Evolutionary conservation across 2,888 invertebrate species (phyloP).

Genomic region (Plebejus anna): DNA sequence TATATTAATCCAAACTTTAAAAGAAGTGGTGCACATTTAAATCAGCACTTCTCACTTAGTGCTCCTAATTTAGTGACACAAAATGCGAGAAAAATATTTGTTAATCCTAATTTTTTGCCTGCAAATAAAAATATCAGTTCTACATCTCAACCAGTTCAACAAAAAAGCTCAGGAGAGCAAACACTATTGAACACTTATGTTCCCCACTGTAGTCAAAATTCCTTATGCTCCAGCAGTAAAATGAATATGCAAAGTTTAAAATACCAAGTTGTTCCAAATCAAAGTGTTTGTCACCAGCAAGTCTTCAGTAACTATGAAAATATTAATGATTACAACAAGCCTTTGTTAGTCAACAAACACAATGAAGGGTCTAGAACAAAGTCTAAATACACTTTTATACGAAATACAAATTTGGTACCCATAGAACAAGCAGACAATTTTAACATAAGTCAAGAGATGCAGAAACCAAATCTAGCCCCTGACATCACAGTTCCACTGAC

Average conservation of each 20-base stretch:
- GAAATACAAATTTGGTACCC: conserved; percentile 15
- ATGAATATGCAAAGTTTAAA: background rate
- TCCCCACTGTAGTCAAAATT: background rate
- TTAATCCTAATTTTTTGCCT: conserved; percentile 71
- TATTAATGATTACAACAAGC: background rate
- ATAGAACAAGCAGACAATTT: background rate
- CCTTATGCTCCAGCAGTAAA: background rate
- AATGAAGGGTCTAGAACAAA: background rate
- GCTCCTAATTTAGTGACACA: background rate
- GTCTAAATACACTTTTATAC: conserved; percentile 9
- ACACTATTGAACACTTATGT: background rate
- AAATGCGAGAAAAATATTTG: conserved; percentile 58
- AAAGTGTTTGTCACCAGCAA: background rate
- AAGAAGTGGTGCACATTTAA: conserved; percentile 37
- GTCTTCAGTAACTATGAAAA: background rate
- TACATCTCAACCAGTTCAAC: background rate
- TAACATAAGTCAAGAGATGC: background rate
- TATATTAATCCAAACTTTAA: conserved; percentile 71
- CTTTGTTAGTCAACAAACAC: background rate
- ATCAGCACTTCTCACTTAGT: conserved; percentile 23
- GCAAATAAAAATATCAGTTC: conserved; percentile 30
- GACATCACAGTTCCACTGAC: background rate
- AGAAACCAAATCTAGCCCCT: background rate
- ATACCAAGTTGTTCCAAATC: background rate
- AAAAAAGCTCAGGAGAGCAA: background rate